Evolutionary conservation across 2,888 invertebrate genomes (phyloP), one percentile per base, ranked within the genome.

Genomic region (Abrostola tripartita): DNA sequence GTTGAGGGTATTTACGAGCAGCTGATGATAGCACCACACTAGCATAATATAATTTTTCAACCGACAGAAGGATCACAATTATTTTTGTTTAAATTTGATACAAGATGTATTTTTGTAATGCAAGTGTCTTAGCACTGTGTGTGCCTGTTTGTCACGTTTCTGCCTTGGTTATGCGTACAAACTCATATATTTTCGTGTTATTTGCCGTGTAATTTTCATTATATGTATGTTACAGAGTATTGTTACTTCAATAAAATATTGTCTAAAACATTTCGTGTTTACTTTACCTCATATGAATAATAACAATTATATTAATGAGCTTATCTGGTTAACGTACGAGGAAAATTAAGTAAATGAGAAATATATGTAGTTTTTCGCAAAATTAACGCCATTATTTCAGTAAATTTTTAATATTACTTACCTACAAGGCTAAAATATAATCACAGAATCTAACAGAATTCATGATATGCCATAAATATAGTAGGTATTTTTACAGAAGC

Each of bases 241-340:
- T 92, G 92, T 93, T 92, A 92, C 85, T 88, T 87, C 88, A 93
- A 90, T 94, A 92, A 92, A 86, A 88, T 85, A 87, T 87, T 85
- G 85, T 88, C 77, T 83, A 84, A 85, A 72, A 81, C 59, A 24
- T 61, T 0, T 59, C 50, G 7, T 67, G 69, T 65, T 68, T 52
- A 52, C 68, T 69, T 79, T 74, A 52, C 44, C 37, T 52, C 42
- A 6, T 12, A n/a, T 6, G 5, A 6, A 1, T 24, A 24, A 47
- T 24, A 24, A 24, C 24, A 24, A 24, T 24, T 24, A 24, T 24
- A 24, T 24, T 24, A 24, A 24, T 24, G 24, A 24, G 24, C 24
- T 24, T 24, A 24, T 24, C 24, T 24, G 24, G 24, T 24, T 24
- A 4, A 24, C 24, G 24, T 24, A 24, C 24, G 24, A 24, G 24